Evolutionary conservation across 2,113 vertebrate genomes (phyloP), one percentile per base, ranked within the genome.

Genomic region (Oceanodroma tethys): DNA sequence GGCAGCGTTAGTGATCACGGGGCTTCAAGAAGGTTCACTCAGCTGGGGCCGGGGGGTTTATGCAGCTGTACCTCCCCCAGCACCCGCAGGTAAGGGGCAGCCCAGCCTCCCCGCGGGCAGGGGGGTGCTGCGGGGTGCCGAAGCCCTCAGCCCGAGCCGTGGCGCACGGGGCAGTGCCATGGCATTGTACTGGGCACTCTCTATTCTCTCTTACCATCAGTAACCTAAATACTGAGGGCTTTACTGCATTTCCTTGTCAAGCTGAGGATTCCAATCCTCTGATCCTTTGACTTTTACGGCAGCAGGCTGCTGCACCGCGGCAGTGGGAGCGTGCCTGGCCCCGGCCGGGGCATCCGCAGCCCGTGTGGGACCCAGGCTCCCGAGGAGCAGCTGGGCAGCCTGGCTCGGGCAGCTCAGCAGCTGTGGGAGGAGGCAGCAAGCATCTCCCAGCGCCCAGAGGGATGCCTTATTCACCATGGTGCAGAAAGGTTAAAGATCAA

Each of bases 321-420:
- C 63, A 70, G 43, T 22, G 16, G 79, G 50, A 60, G 19, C 40
- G 27, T 56, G 70, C 58, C 62, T 26, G 52, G 42, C 34, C 29
- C 14, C 29, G 78, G 32, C 60, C 2, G 6, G 27, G 22, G 20
- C n/a, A 38, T 58, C 52, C 5, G 4, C 34, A 80, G 56, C 82
- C 20, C 1, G 0, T 11, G 52, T 20, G 52, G 63, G 45, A 65
- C 18, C 45, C 1, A 1, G 21, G 53, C 53, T 72, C 55, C 40
- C 0, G 2, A 53, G 66, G 43, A 70, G 43, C 48, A 55, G 30
- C 59, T 1, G 3, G 22, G 18, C 78, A 73, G 21, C 45, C 21
- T 1, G 8, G 40, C 42, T 75, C 2, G 0, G 14, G 5, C 2
- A 0, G 40, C 76, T 62, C 63, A 11, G 47, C 21, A 29, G 45